Evolutionary conservation across 2,797 vertebrate species (phyloP).

Genomic region (Ceyx erithaca): DNA sequence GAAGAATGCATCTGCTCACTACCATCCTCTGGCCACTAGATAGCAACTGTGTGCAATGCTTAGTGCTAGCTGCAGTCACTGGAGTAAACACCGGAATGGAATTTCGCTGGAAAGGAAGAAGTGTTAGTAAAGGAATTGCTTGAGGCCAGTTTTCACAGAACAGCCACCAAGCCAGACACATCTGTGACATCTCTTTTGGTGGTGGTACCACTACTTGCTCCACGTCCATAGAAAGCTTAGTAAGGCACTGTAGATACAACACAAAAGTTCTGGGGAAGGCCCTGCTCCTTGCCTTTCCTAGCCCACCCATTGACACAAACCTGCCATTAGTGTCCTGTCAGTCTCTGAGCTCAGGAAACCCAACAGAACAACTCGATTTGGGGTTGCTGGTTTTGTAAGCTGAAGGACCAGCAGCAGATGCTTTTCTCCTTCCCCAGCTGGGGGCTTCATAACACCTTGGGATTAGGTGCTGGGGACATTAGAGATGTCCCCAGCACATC

Average conservation of each 20-base stretch:
- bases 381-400: neutral
- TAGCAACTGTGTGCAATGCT: neutral
- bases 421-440: neutral
- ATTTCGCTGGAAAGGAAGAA: neutral
- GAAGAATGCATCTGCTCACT: neutral
- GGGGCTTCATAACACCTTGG: neutral
- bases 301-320: neutral
- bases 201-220: neutral
- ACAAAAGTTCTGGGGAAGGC: neutral
- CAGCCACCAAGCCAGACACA: accelerated
- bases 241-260: neutral
- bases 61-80: neutral
- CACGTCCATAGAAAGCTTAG: neutral
- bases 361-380: accelerated
- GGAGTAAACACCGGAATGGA: neutral
- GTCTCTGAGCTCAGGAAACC: neutral
- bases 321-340: neutral
- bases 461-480: neutral
- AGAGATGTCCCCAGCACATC: neutral
- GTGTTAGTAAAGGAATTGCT: neutral
- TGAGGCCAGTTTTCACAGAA: neutral
- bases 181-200: neutral
- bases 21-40: constrained; percentile 25
- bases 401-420: neutral
- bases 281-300: neutral